These are phyloP conservation scores for Monopis laevigella DNA, from an alignment of 2,888 invertebrate genomes.

Conservation along the genomic window DNA sequence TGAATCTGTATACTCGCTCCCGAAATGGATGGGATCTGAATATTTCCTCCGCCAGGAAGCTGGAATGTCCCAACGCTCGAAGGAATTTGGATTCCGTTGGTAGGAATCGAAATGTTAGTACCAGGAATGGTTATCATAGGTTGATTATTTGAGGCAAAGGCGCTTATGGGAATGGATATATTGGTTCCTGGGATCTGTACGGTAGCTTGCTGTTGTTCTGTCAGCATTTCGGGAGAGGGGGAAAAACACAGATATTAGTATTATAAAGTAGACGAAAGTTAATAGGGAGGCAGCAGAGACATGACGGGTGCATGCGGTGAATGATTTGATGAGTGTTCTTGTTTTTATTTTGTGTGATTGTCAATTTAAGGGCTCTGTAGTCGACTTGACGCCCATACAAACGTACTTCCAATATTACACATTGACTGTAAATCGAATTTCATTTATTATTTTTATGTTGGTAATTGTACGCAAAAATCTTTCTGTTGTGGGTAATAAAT, in stretches of 20 bases:
- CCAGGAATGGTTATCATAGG: slow-evolving; percentile 65
- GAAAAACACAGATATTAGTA: slow-evolving; percentile 40
- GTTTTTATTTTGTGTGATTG: no score
- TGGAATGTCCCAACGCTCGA: slow-evolving; percentile 20
- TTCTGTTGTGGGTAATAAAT: no score
- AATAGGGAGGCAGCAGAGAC: slow-evolving; percentile 7
- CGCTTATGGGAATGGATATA: slow-evolving; percentile 66
- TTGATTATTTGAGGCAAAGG: slow-evolving; percentile 48
- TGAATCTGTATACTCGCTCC: slow-evolving; percentile 21
- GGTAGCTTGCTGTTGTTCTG: slow-evolving; percentile 62
- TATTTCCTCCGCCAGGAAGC: slow-evolving; percentile 23
- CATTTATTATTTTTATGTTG: no score
- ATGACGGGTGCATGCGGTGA: not conserved
- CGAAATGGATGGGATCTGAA: slow-evolving; percentile 29
- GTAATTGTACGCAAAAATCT: no score
- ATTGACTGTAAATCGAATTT: no score
- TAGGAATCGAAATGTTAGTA: slow-evolving; percentile 60
- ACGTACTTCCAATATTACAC: no score
- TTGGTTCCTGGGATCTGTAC: slow-evolving; percentile 72
- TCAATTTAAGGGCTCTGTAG: no score
- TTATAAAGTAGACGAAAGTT: slow-evolving; percentile 26
- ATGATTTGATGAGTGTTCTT: not conserved
- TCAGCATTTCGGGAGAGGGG: slow-evolving; percentile 27
- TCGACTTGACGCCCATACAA: no score
- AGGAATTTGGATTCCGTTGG: slow-evolving; percentile 23